Evolutionary conservation across 2,888 invertebrate species (phyloP).

Genomic region (Thereva nobilitata): DNA sequence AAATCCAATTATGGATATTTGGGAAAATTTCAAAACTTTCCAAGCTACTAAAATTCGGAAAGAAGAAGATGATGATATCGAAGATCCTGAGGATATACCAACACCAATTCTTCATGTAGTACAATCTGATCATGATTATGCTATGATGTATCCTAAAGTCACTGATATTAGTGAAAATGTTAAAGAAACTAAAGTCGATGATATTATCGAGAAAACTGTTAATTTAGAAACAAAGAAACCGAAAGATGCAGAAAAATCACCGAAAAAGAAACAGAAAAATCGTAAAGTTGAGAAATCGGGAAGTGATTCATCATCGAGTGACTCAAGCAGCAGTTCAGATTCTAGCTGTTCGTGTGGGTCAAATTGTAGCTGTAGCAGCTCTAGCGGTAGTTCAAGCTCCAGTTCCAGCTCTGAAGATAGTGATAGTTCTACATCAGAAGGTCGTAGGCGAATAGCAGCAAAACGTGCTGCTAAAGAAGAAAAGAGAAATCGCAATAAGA

Average conservation of each 20-base stretch:
- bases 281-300: slow-evolving; percentile 57
- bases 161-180: slow-evolving; percentile 48
- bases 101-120: slow-evolving; percentile 62
- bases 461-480: slow-evolving; percentile 58
- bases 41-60: slow-evolving; percentile 40
- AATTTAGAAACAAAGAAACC: background rate
- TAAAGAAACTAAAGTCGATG: background rate
- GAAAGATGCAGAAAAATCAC: slow-evolving; percentile 46
- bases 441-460: slow-evolving; percentile 55
- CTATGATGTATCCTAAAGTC: slow-evolving; percentile 58
- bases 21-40: slow-evolving; percentile 53
- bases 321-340: slow-evolving; percentile 75
- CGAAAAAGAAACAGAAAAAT: slow-evolving; percentile 61
- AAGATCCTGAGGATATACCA: slow-evolving; percentile 34
- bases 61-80: slow-evolving; percentile 39
- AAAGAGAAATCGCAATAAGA: slow-evolving; percentile 56
- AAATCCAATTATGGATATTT: slow-evolving; percentile 48
- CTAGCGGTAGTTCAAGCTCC: slow-evolving; percentile 69
- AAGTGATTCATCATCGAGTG: slow-evolving; percentile 69
- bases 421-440: slow-evolving; percentile 58
- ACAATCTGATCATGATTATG: slow-evolving; percentile 78
- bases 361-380: slow-evolving; percentile 80
- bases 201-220: background rate
- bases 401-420: slow-evolving; percentile 65
- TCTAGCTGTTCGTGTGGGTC: slow-evolving; percentile 82